A percentile compares a stretch with the other conserved stretches of the same genome.
phyloP scores from a whole-genome alignment of 2,797 vertebrate species.

The Hafferia zeledoni region DNA sequence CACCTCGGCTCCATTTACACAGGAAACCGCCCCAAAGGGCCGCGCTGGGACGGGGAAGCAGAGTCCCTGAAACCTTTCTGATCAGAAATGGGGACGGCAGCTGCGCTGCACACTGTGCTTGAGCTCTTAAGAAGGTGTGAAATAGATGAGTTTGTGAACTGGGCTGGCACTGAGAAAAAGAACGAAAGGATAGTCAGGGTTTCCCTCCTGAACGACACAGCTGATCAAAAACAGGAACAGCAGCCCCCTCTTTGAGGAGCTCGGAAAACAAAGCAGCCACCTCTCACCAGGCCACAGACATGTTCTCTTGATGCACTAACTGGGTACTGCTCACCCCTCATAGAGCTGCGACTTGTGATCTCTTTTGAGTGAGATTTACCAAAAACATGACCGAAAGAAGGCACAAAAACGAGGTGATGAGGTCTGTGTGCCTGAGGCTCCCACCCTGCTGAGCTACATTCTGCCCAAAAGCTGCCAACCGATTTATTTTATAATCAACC shows the following conservation, averaged over 20 bases:
- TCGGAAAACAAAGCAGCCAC: neutral
- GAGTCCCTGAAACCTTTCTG: neutral
- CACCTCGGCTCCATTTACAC: neutral
- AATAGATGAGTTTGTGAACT: neutral
- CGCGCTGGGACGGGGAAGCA: neutral
- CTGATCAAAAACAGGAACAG: neutral
- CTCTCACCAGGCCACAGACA: neutral
- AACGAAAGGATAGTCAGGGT: neutral
- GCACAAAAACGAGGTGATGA: neutral
- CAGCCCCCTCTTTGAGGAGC: neutral
- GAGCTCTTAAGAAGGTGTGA: conserved; percentile 40
- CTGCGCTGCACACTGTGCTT: neutral
- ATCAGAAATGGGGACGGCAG: neutral
- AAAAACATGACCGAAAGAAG: neutral
- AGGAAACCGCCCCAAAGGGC: conserved; percentile 52
- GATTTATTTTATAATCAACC: rapidly evolving
- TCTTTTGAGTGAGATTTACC: neutral
- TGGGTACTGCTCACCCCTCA: rapidly evolving
- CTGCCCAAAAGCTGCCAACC: rapidly evolving
- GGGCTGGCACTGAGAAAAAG: neutral
- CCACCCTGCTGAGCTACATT: neutral
- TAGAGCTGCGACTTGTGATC: neutral
- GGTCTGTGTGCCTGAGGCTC: neutral
- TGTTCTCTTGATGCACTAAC: neutral
- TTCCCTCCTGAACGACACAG: neutral